Percentiles rank a stretch among this genome's conserved stretches.
Conservation (phyloP, 2,888 invertebrate genomes). For the Hartigia nigra region DNA sequence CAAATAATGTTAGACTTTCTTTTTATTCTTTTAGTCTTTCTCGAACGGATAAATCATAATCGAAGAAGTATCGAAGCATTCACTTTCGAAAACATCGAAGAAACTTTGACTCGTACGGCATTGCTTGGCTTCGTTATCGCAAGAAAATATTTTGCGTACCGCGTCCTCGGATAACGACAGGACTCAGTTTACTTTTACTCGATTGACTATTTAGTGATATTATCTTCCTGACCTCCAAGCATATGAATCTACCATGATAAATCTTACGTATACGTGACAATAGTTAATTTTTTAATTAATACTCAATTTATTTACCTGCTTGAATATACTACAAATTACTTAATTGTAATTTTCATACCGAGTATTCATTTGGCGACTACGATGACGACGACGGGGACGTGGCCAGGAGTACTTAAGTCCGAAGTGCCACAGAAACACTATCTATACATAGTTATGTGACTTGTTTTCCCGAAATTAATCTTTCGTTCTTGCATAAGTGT, state of each 20-base stretch:
- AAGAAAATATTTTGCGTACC: not conserved
- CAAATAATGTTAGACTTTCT: not conserved
- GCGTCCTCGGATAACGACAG: not conserved
- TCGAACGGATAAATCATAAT: not conserved
- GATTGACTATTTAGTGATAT: not conserved
- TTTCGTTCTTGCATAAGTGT: conserved; percentile 21
- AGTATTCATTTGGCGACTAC: not conserved
- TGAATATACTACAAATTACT: not conserved
- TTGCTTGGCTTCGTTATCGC: not conserved
- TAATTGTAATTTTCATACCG: not conserved
- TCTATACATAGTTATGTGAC: conserved; percentile 8
- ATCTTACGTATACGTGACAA: not conserved
- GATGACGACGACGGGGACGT: not conserved
- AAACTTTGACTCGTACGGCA: not conserved
- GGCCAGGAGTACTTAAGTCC: not conserved
- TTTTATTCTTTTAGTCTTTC: not conserved
- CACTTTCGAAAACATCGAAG: not conserved
- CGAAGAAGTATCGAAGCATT: not conserved
- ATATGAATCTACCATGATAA: not conserved
- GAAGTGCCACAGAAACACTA: not conserved
- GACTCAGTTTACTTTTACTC: not conserved
- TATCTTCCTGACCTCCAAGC: not conserved
- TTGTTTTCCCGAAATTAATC: conserved; percentile 30
- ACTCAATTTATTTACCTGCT: not conserved
- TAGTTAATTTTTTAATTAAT: not conserved